Conservation (phyloP, 2,797 vertebrate genomes). For the Fringilla coelebs region DNA sequence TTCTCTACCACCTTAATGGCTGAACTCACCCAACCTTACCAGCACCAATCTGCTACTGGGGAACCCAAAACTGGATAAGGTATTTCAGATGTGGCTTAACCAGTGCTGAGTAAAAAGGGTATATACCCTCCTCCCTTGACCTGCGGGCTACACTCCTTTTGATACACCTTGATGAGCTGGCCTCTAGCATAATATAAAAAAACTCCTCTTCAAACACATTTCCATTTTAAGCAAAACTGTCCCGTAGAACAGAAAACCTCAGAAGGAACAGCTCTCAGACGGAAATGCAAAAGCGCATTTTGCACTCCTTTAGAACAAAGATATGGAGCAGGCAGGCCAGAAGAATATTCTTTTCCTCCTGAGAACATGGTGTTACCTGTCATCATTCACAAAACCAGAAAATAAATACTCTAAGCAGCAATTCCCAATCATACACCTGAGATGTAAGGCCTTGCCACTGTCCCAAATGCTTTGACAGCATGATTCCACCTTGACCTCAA, state of each 20-base stretch:
- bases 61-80: neutral
- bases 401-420: neutral
- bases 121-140: neutral
- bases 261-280: neutral
- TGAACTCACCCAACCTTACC: neutral
- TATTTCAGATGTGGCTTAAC: neutral
- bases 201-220: neutral
- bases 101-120: neutral
- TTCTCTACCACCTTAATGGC: accelerated
- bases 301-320: neutral
- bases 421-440: neutral
- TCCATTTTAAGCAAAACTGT: neutral
- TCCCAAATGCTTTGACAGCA: neutral
- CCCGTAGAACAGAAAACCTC: neutral
- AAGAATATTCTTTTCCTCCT: neutral
- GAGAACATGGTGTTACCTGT: neutral
- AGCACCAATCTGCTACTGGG: neutral
- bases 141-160: neutral
- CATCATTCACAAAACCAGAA: neutral
- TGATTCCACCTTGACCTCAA: neutral
- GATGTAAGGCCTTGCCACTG: neutral
- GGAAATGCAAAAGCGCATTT: neutral
- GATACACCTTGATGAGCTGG: neutral
- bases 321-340: neutral
- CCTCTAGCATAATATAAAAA: neutral